Base-by-base conservation (phyloP, 2,113 vertebrate genomes). In the Platichthys flesus region DNA sequence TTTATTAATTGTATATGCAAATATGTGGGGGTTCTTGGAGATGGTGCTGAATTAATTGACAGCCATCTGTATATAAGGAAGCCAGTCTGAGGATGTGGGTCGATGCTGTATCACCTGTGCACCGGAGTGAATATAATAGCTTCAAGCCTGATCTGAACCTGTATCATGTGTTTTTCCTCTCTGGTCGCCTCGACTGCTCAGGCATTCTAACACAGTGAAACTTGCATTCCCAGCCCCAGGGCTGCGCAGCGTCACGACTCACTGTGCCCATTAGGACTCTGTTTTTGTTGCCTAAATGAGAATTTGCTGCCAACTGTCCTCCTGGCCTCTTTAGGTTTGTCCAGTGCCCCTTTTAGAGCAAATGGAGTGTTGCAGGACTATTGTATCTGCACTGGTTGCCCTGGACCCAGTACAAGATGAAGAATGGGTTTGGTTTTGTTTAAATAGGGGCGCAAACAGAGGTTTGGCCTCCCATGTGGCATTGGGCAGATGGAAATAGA, bases 251-350 rank as follows among this genome's bases (percentile, higher is more conserved):
- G 69, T 82, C 77, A 75, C 64, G 65, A 74, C 74, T 85, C 73
- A 52, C 72, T 83, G 64, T 87, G 77, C 83, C 78, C 84, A 89
- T 89, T 90, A 74, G 75, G 67, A 60, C 47, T 47, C 35, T 37
- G 65, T 83, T 79, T 76, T 85, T 78, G 81, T 82, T 56, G 61
- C 62, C 71, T 75, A 79, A 87, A 83, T 79, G 86, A 77, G 88
- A 82, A 76, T 83, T 68, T 65, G 72, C 76, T 86, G 87, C 70
- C 83, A 81, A 47, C 79, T 57, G 31, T 79, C 63, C 72, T 82
- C 64, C 47, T 61, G 70, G 74, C 82, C 84, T 85, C 75, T 86
- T 82, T 63, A 54, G 67, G 58, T 65, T 73, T 60, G 51, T 81
- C 76, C 67, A 18, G 58, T 40, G 21, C 63, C 78, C 78, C 54